These are phyloP conservation scores for Diplazon laetatorius DNA, from an alignment of 2,888 invertebrate genomes.

Conservation along the genomic window DNA sequence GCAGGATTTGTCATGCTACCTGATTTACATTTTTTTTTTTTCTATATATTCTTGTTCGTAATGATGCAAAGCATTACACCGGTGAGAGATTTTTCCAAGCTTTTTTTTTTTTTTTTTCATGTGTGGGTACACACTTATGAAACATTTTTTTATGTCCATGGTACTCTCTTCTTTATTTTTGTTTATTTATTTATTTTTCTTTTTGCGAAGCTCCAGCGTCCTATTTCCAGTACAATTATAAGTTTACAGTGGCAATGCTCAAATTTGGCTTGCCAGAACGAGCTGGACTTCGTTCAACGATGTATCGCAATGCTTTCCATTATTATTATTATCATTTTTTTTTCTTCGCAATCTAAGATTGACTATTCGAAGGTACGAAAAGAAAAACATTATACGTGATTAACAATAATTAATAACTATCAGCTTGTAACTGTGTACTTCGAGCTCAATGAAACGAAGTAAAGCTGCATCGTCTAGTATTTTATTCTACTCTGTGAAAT, in stretches of 20 bases:
- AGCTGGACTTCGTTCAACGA: slow-evolving; percentile 42
- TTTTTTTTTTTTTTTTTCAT: slow-evolving; percentile 21
- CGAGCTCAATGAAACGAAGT: slow-evolving; percentile 1
- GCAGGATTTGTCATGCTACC: slow-evolving; percentile 34
- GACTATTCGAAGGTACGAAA: not conserved
- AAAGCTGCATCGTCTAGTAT: not conserved
- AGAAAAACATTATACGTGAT: not conserved
- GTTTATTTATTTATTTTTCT: slow-evolving; percentile 2
- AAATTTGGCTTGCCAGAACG: slow-evolving; percentile 18
- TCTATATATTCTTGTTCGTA: not conserved
- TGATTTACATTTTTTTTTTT: slow-evolving; percentile 22
- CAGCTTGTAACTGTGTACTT: not conserved
- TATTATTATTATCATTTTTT: not conserved
- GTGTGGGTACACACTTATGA: not conserved
- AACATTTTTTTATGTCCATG: not conserved
- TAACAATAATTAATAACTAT: slow-evolving; percentile 8
- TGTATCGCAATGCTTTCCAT: not conserved
- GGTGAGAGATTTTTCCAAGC: slow-evolving; percentile 32
- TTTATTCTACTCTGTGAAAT: not conserved
- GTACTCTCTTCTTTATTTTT: slow-evolving; percentile 10
- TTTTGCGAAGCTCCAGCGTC: not conserved
- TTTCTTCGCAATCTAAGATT: not conserved
- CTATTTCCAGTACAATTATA: slow-evolving; percentile 1
- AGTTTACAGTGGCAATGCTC: not conserved
- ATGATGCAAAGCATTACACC: slow-evolving; percentile 12